Evolutionary conservation across 2,113 vertebrate genomes (phyloP).

Genomic region (Actinemys pallida): DNA sequence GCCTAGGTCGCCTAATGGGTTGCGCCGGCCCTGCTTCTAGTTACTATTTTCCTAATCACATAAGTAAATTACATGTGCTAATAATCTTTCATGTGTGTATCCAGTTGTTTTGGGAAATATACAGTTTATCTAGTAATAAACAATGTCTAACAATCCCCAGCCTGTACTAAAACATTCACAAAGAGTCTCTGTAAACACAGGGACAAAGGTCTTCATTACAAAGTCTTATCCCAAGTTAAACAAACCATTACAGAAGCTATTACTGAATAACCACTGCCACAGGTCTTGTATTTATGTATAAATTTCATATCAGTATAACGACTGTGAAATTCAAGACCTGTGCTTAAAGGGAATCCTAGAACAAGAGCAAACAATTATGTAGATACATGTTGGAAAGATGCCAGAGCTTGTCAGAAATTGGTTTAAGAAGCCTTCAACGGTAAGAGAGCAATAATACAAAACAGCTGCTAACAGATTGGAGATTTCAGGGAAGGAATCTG

Average conservation of each 20-base stretch:
- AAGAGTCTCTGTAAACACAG: background rate
- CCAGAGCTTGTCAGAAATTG: background rate
- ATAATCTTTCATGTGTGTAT: background rate
- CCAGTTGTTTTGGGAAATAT: background rate
- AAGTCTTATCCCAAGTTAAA: constrained; percentile 8
- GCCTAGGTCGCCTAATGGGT: no score
- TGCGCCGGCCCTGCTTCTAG: background rate
- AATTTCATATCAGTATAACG: background rate
- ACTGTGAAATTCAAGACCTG: background rate
- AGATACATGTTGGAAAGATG: background rate
- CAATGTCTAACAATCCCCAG: background rate
- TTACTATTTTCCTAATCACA: background rate
- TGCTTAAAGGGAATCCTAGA: background rate
- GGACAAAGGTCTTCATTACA: constrained; percentile 43
- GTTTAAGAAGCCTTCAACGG: background rate
- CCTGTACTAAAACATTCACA: background rate
- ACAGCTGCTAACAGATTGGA: background rate
- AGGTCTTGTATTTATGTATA: background rate
- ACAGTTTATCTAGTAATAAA: background rate
- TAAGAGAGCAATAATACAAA: background rate
- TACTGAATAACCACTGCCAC: background rate
- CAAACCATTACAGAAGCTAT: background rate
- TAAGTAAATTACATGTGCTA: background rate
- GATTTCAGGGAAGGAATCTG: background rate
- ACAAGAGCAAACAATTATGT: background rate